Evolutionary conservation across 2,797 vertebrate species (phyloP).

Genomic region (Mus spretus): DNA sequence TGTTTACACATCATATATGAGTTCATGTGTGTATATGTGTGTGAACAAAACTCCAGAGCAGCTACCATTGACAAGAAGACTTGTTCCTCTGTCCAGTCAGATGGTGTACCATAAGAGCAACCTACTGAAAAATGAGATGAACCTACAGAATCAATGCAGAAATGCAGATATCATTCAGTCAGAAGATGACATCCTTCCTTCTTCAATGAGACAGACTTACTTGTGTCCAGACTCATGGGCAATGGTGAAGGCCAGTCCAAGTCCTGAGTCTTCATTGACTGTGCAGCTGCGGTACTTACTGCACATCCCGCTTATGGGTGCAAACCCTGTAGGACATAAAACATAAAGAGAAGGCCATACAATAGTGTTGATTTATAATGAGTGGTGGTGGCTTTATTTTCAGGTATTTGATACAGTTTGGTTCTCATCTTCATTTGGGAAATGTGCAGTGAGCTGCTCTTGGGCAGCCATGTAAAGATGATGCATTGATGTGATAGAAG

Average conservation of each 20-base stretch:
- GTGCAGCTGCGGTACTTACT: slow-evolving; percentile 96
- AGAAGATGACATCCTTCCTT: background rate
- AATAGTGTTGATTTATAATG: no score
- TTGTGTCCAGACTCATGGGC: slow-evolving; percentile 97
- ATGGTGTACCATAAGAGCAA: accelerated
- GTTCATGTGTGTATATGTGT: background rate
- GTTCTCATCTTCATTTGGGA: background rate
- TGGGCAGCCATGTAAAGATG: background rate
- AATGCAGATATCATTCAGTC: no score
- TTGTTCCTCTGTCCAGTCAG: accelerated
- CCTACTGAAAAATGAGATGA: background rate
- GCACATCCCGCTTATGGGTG: slow-evolving; percentile 96
- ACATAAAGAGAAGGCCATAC: accelerated
- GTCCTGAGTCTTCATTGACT: slow-evolving; percentile 94
- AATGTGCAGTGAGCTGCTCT: background rate
- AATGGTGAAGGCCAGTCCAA: slow-evolving; percentile 95
- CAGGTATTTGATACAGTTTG: background rate
- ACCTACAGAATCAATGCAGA: no score
- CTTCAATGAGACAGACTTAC: slow-evolving; percentile 86
- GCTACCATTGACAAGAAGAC: no score
- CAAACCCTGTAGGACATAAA: slow-evolving; percentile 91
- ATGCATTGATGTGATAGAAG: no score
- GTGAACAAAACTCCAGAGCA: background rate
- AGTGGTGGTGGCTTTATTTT: accelerated
- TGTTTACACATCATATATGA: background rate